Base-by-base conservation (phyloP, 2,113 vertebrate genomes). In the Amblyornis subalaris region DNA sequence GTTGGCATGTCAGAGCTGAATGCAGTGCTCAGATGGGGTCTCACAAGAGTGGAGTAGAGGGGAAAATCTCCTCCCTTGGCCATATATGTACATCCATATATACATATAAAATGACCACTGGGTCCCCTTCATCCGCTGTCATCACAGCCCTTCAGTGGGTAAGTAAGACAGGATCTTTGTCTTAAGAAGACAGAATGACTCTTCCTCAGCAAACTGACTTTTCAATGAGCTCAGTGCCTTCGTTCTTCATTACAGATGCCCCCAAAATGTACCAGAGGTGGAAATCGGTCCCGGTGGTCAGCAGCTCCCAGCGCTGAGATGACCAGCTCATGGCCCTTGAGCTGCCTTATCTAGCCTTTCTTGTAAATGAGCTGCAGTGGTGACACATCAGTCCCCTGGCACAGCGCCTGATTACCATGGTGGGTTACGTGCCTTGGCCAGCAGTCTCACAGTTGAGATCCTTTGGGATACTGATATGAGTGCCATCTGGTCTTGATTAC, bases 211-310 rank as follows among this genome's bases (percentile, higher is more conserved):
- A 82, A 10, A 28, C 4, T 58, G 33, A 4, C 1, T 0, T 78
- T 84, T 50, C 53, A 14, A 23, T 1, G 4, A 78, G 24, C 14
- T 67, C 61, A 42, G 33, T 13, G 21, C 44, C 31, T 76, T 67
- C 1, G 0, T 47, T 82, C 47, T 78, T 82, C 7, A 8, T 67
- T 20, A 65, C 17, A 55, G n/a, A 69, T 9, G 23, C 15, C 9
- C 7, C 42, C 15, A 6, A 19, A 44, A 36, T 2, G 1, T 74
- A 19, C 35, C 38, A 57, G 67, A 36, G 24, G 6, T 60, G 17
- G 28, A 85, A 69, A 53, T 19, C 0, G 0, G 16, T 76, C 36
- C 84, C 47, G 31, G 44, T 0, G 1, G 22, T 35, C 2, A 6
- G 36, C 48, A 45, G 36, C 4, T 94, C 35, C 35, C 47, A 62